phyloP scores from a whole-genome alignment of 2,888 invertebrate genomes.

The Linnaemya tessellans region DNA sequence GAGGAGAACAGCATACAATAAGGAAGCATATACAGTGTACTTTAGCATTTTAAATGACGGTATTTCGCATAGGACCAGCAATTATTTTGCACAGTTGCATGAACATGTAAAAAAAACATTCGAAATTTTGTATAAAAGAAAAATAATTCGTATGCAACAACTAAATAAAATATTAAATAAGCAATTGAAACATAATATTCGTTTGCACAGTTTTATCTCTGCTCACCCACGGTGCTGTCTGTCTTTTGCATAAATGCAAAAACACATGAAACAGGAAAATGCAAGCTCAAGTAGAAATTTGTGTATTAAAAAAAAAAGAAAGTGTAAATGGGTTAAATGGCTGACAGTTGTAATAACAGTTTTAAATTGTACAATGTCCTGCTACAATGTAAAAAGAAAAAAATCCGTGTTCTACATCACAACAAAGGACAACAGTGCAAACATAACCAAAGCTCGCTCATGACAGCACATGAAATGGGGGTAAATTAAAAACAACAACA shows the following conservation, averaged over 20 bases:
- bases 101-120: not conserved
- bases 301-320: slow-evolving; percentile 12
- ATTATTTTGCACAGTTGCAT: slow-evolving; percentile 10
- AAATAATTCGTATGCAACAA: not conserved
- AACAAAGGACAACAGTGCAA: slow-evolving; percentile 49
- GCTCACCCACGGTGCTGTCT: slow-evolving; percentile 13
- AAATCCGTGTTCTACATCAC: slow-evolving; percentile 5
- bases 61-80: not conserved
- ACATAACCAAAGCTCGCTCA: slow-evolving; percentile 16
- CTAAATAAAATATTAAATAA: not conserved
- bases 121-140: not conserved
- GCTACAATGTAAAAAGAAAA: slow-evolving; percentile 1
- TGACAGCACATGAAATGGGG: slow-evolving; percentile 25
- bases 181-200: not conserved
- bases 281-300: slow-evolving; percentile 41
- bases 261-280: slow-evolving; percentile 28
- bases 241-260: not conserved
- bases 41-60: slow-evolving; percentile 44
- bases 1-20: not conserved
- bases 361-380: slow-evolving; percentile 59
- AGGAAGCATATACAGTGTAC: slow-evolving; percentile 8
- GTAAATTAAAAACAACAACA: slow-evolving; percentile 19
- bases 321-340: slow-evolving; percentile 72
- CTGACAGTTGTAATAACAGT: slow-evolving; percentile 68
- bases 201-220: not conserved